These are phyloP conservation scores for Hypomecis punctinalis DNA, from an alignment of 2,888 invertebrate species.

Conservation along the genomic window DNA sequence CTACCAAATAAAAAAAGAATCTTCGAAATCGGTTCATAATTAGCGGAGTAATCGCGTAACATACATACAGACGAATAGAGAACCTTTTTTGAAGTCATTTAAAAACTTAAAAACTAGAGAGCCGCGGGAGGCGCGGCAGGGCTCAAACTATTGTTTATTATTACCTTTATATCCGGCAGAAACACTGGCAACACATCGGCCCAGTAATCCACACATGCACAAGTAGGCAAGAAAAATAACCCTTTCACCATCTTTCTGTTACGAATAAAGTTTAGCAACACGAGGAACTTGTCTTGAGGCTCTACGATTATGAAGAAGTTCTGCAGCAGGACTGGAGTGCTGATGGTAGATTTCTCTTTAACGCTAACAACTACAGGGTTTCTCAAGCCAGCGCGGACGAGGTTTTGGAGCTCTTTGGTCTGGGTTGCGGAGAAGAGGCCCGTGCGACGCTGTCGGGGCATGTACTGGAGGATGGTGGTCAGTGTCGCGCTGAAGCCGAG, in stretches of 20 bases:
- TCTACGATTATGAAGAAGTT: constrained; percentile 93
- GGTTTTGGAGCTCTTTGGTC: constrained; percentile 95
- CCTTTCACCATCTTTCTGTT: constrained; percentile 72
- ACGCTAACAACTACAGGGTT: constrained; percentile 97
- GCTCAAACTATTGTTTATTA: too few relatives aligned
- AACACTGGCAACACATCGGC: constrained; percentile 86
- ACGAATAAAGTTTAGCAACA: constrained; percentile 91
- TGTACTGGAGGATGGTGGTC: constrained; percentile 94
- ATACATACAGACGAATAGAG: too few relatives aligned
- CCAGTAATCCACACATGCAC: constrained; percentile 98
- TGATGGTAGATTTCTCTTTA: constrained; percentile 92
- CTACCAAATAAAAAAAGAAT: too few relatives aligned
- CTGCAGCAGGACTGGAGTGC: constrained; percentile 88
- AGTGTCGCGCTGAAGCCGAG: constrained; percentile 95
- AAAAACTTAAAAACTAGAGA: too few relatives aligned
- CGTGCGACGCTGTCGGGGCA: constrained; percentile 97
- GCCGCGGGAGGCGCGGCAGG: too few relatives aligned
- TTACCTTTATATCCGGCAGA: constrained; percentile 74
- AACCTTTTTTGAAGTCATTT: too few relatives aligned
- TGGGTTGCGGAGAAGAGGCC: constrained; percentile 99
- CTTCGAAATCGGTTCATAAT: too few relatives aligned
- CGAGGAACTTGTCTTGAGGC: constrained; percentile 92
- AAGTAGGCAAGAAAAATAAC: constrained; percentile 97
- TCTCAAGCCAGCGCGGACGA: constrained; percentile 96
- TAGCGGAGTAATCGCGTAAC: too few relatives aligned